phyloP scores from a whole-genome alignment of 2,113 vertebrate species.

The Brachionichthys hirsutus region DNA sequence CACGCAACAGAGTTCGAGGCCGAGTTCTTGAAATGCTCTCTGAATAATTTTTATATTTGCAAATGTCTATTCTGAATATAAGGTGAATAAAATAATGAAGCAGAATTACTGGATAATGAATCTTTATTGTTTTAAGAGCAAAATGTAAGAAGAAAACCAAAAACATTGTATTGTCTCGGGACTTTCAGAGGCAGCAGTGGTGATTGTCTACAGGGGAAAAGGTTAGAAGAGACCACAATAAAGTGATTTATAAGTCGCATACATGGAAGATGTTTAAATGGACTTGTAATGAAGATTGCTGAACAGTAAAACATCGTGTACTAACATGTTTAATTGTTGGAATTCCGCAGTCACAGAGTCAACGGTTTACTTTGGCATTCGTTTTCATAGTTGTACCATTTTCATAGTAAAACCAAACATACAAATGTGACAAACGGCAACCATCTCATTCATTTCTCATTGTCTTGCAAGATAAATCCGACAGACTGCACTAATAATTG shows the following conservation, averaged over 20 bases:
- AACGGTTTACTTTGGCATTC: constrained; percentile 20
- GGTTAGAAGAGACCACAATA: not conserved
- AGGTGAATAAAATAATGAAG: constrained; percentile 10
- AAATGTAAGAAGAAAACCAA: constrained; percentile 28
- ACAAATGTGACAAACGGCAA: not conserved
- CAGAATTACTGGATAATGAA: constrained; percentile 47
- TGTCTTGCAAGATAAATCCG: too few relatives aligned
- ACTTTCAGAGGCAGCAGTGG: constrained; percentile 59
- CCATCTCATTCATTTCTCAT: too few relatives aligned
- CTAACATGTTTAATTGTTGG: too few relatives aligned
- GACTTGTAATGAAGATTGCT: too few relatives aligned
- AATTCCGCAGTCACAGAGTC: not conserved
- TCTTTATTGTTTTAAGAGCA: constrained; percentile 56
- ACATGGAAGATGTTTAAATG: too few relatives aligned
- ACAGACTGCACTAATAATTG: too few relatives aligned
- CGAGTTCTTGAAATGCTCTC: too few relatives aligned
- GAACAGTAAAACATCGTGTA: too few relatives aligned
- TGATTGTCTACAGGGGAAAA: constrained; percentile 27
- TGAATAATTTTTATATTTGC: too few relatives aligned
- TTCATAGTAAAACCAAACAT: not conserved
- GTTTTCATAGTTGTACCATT: not conserved
- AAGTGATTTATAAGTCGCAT: too few relatives aligned
- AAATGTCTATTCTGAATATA: too few relatives aligned
- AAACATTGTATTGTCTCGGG: constrained; percentile 59
- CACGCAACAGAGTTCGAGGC: too few relatives aligned